Conservation (phyloP, 2,888 invertebrate genomes). For the Tinea semifulvella region DNA sequence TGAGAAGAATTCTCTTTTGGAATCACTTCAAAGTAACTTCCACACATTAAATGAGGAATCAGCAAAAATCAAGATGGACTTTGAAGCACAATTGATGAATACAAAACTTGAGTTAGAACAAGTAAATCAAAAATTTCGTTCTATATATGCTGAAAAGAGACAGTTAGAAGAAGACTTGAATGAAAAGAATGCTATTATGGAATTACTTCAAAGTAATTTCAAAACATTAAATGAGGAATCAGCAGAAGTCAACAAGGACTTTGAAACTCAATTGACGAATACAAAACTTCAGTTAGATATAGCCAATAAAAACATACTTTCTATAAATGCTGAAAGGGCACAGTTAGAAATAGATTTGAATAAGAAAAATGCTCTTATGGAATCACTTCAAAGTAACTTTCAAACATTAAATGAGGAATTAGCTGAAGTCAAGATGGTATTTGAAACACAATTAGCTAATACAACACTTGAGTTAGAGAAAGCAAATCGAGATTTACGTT, state of each 20-base stretch:
- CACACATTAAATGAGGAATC: not conserved
- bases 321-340: not conserved
- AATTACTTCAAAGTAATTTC: not conserved
- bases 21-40: not conserved
- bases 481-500: not conserved
- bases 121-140: not conserved
- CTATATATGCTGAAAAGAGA: too few species aligned
- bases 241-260: not conserved
- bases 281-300: constrained; percentile 19
- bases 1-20: not conserved
- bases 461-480: not conserved
- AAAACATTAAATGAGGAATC: not conserved
- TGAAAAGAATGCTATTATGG: not conserved
- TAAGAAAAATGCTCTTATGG: not conserved
- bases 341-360: not conserved
- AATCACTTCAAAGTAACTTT: not conserved
- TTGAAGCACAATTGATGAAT: not conserved
- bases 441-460: not conserved
- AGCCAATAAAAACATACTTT: constrained; percentile 18
- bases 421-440: not conserved
- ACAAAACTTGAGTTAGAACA: not conserved
- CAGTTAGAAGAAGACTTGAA: too few species aligned
- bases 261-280: too few species aligned
- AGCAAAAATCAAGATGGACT: not conserved
- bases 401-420: not conserved